Percentiles rank a stretch among this genome's conserved stretches.
Conservation (phyloP, 1,140 invertebrate genomes). For the Drosophila seguyi region DNA sequence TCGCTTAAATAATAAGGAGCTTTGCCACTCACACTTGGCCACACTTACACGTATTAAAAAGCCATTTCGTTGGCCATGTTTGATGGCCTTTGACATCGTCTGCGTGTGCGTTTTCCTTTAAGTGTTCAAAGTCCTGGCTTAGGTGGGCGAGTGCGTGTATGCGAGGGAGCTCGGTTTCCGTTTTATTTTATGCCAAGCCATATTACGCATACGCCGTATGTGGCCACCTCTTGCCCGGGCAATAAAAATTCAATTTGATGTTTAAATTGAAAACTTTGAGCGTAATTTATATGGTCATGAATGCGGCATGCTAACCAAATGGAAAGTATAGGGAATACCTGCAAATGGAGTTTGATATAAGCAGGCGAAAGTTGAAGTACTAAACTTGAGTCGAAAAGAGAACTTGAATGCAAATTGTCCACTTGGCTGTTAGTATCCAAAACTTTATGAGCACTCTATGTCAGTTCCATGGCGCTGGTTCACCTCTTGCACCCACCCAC, state of each 20-base stretch:
- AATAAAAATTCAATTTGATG: conserved; percentile 80
- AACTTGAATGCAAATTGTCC: neutral
- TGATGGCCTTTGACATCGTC: conserved; percentile 75
- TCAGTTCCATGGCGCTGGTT: conserved; percentile 41
- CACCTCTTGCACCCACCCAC: neutral
- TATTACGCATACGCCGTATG: conserved; percentile 67
- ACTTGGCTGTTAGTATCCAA: conserved; percentile 4
- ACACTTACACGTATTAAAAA: conserved; percentile 80
- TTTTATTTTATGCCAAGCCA: conserved; percentile 64
- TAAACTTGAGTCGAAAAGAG: neutral
- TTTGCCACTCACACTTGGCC: conserved; percentile 45
- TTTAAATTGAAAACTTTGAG: conserved; percentile 77
- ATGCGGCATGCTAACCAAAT: conserved; percentile 35
- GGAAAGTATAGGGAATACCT: conserved; percentile 4
- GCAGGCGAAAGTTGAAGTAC: neutral
- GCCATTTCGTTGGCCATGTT: conserved; percentile 79
- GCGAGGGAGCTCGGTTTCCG: conserved; percentile 15
- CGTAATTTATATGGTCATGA: conserved; percentile 52
- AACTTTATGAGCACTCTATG: conserved; percentile 62
- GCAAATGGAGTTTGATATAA: neutral
- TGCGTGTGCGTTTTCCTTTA: conserved; percentile 53
- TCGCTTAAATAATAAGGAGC: conserved; percentile 56
- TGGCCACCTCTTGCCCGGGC: conserved; percentile 38
- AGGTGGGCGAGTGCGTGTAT: conserved; percentile 13
- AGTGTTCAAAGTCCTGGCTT: conserved; percentile 52